These are phyloP conservation scores for Amphilophus citrinellus DNA, from an alignment of 2,113 vertebrate genomes.

Conservation along the genomic window DNA sequence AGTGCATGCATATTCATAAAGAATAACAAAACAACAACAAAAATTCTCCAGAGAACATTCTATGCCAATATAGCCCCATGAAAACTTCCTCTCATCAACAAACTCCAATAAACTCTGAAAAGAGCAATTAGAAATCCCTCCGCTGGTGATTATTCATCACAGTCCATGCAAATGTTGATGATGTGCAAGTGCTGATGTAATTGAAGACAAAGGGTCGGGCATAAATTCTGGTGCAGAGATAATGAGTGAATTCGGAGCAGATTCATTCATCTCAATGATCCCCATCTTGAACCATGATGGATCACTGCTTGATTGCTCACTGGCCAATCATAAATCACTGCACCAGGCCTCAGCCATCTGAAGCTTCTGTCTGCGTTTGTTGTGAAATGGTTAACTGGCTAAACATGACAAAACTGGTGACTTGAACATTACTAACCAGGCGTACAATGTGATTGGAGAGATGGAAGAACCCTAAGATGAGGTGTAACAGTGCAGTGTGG, in stretches of 20 bases:
- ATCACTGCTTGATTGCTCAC: conserved; percentile 51
- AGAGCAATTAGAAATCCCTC: conserved; percentile 64
- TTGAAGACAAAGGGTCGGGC: conserved; percentile 54
- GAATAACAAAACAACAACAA: background rate
- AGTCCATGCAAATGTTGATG: conserved; percentile 48
- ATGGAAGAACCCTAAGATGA: no score
- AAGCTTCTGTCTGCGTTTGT: conserved; percentile 26
- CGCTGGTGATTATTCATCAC: conserved; percentile 61
- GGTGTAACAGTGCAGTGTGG: no score
- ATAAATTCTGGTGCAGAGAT: conserved; percentile 52
- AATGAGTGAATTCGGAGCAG: conserved; percentile 56
- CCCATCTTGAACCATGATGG: conserved; percentile 59
- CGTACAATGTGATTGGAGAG: no score
- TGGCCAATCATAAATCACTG: conserved; percentile 64
- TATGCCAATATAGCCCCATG: conserved; percentile 28
- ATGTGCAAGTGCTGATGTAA: conserved; percentile 61
- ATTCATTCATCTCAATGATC: conserved; percentile 73
- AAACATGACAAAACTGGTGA: background rate
- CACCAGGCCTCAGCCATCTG: conserved; percentile 22
- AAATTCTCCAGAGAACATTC: conserved; percentile 25
- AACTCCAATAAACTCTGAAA: conserved; percentile 56
- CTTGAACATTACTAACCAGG: background rate
- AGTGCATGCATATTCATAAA: background rate
- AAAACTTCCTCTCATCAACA: conserved; percentile 54
- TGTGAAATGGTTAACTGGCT: conserved; percentile 27